Evolutionary conservation across 2,888 invertebrate genomes (phyloP).

Genomic region (Agriotes lineatus): DNA sequence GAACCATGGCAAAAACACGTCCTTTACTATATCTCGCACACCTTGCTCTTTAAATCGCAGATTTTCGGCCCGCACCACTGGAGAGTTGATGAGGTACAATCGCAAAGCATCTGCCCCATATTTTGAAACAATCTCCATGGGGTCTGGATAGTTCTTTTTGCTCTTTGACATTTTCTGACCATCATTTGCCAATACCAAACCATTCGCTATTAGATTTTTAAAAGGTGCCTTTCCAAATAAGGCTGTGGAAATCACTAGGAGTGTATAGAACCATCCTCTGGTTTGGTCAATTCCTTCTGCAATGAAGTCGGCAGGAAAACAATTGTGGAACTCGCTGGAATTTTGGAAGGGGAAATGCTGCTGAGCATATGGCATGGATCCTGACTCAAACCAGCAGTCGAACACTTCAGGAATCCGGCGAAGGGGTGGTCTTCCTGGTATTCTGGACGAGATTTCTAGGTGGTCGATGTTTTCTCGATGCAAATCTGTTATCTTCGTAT

Average conservation of each 20-base stretch:
- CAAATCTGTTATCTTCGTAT: conserved; percentile 86
- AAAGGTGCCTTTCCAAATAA: conserved; percentile 97
- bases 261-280: conserved; percentile 97
- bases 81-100: conserved; percentile 96
- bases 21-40: conserved; percentile 95
- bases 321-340: conserved; percentile 85
- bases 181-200: conserved; percentile 93
- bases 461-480: conserved; percentile 96
- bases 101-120: conserved; percentile 98
- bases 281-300: conserved; percentile 99
- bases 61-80: conserved; percentile 97
- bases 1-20: conserved; percentile 98
- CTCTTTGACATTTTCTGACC: conserved; percentile 99
- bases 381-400: conserved; percentile 99
- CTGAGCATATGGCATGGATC: conserved; percentile 99
- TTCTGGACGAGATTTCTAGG: conserved; percentile 90
- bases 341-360: conserved; percentile 97
- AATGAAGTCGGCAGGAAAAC: conserved; percentile 98
- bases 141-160: conserved; percentile 99
- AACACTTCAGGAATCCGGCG: conserved; percentile 93
- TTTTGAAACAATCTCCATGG: conserved; percentile 89
- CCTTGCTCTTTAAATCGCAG: conserved; percentile 97
- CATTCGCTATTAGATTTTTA: conserved; percentile 97
- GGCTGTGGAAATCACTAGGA: conserved; percentile 96
- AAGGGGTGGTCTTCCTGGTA: conserved; percentile 86